A percentile compares a stretch with the other conserved stretches of the same genome.
Conservation (phyloP, 2,113 vertebrate species). For the Parotia lawesii region DNA sequence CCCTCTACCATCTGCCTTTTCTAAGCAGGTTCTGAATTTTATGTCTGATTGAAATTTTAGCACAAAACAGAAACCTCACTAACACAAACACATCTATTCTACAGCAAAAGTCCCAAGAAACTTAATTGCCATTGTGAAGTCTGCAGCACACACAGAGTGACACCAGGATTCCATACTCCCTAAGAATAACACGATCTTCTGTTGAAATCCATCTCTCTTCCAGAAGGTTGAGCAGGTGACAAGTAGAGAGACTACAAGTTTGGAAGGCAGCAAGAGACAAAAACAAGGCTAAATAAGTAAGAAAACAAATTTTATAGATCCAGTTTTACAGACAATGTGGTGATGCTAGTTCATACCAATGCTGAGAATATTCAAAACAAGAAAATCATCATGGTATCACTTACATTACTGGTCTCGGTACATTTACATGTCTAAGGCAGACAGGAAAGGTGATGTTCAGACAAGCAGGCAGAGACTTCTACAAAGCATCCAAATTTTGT, state of each 20-base stretch:
- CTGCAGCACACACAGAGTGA: background rate
- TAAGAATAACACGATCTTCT: background rate
- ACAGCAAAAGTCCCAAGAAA: background rate
- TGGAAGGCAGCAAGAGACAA: background rate
- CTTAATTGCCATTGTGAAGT: background rate
- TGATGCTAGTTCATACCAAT: background rate
- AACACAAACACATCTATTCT: background rate
- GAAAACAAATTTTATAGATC: background rate
- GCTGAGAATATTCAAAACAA: background rate
- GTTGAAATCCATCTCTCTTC: background rate
- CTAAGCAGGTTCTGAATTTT: background rate
- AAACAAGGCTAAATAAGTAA: background rate
- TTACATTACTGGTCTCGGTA: background rate
- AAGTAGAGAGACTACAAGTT: background rate
- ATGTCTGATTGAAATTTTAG: background rate
- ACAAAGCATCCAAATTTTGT: background rate
- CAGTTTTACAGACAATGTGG: background rate
- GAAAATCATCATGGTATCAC: background rate
- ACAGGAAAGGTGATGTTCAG: background rate
- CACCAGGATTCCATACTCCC: background rate
- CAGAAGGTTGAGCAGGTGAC: background rate
- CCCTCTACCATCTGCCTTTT: background rate
- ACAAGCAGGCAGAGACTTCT: background rate
- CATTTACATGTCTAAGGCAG: background rate
- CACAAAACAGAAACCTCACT: background rate